Evolutionary conservation across 1,140 invertebrate species (phyloP).

Genomic region (Plectrocnemia conspersa): DNA sequence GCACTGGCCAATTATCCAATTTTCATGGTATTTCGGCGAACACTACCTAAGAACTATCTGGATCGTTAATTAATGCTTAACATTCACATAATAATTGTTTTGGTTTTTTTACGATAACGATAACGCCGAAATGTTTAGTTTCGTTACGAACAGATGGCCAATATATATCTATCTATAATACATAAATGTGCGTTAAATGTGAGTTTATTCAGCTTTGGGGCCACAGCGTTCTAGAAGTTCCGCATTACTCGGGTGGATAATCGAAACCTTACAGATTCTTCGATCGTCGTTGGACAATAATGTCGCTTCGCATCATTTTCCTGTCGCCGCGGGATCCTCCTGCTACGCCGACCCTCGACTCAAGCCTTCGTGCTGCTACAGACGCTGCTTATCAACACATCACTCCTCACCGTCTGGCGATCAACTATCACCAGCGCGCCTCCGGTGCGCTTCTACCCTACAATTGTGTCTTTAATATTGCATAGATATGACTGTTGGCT

Average conservation of each 20-base stretch:
- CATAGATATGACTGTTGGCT: conserved; percentile 12
- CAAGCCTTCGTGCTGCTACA: conserved; percentile 16
- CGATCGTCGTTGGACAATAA: conserved; percentile 7
- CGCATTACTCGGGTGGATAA: conserved; percentile 32
- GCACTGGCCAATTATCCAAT: conserved; percentile 21
- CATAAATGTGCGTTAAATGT: conserved; percentile 7
- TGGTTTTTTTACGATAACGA: no score
- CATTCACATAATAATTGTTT: no score
- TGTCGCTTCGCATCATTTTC: conserved; percentile 8
- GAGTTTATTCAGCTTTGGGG: conserved; percentile 25
- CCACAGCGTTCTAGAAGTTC: conserved; percentile 25
- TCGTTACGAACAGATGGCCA: not conserved
- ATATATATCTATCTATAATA: not conserved
- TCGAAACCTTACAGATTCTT: conserved; percentile 33
- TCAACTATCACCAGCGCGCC: conserved; percentile 32
- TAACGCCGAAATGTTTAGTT: conserved; percentile 14
- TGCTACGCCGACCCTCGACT: conserved; percentile 20
- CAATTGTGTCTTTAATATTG: conserved; percentile 36
- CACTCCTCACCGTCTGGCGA: conserved; percentile 18
- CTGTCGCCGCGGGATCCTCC: conserved; percentile 19
- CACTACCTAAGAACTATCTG: conserved; percentile 30
- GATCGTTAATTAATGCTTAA: conserved; percentile 8
- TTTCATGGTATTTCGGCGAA: conserved; percentile 34
- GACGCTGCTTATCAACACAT: not conserved
- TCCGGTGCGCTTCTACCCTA: conserved; percentile 44